A percentile compares a stretch with the other conserved stretches of the same genome.
phyloP scores from a whole-genome alignment of 2,113 vertebrate species.

The Pholis gunnellus region DNA sequence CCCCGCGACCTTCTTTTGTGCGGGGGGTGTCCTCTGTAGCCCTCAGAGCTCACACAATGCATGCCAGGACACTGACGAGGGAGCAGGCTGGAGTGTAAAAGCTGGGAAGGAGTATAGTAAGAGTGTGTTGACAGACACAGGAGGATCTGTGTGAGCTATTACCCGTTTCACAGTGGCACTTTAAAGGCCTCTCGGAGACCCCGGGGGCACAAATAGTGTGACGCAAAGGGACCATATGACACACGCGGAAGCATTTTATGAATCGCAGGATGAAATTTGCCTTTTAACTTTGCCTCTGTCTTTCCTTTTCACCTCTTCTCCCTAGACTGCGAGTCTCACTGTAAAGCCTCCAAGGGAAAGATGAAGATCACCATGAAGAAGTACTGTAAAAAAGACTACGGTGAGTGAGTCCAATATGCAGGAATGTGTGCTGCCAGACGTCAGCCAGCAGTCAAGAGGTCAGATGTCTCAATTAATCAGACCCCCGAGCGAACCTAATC shows the following conservation, averaged over 20 bases:
- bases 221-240: background rate
- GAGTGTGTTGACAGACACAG: slow-evolving; percentile 80
- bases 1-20: slow-evolving; percentile 84
- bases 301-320: slow-evolving; percentile 35
- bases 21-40: slow-evolving; percentile 79
- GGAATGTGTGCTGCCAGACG: slow-evolving; percentile 34
- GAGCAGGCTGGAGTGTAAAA: slow-evolving; percentile 50
- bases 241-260: background rate
- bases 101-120: slow-evolving; percentile 50
- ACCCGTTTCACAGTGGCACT: slow-evolving; percentile 82
- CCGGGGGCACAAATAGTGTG: slow-evolving; percentile 80
- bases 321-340: slow-evolving; percentile 97
- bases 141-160: slow-evolving; percentile 87
- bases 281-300: slow-evolving; percentile 28
- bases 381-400: slow-evolving; percentile 99
- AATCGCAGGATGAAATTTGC: background rate
- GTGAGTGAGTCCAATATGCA: slow-evolving; percentile 84
- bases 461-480: slow-evolving; percentile 65
- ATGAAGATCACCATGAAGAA: slow-evolving; percentile 99
- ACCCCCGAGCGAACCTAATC: slow-evolving; percentile 25
- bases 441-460: slow-evolving; percentile 53
- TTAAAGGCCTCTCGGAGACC: slow-evolving; percentile 80
- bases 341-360: slow-evolving; percentile 97
- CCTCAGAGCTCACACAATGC: slow-evolving; percentile 82
- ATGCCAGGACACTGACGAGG: slow-evolving; percentile 87